Evolutionary conservation across 2,888 invertebrate species (phyloP).

Genomic region (Acholoe squamosa): DNA sequence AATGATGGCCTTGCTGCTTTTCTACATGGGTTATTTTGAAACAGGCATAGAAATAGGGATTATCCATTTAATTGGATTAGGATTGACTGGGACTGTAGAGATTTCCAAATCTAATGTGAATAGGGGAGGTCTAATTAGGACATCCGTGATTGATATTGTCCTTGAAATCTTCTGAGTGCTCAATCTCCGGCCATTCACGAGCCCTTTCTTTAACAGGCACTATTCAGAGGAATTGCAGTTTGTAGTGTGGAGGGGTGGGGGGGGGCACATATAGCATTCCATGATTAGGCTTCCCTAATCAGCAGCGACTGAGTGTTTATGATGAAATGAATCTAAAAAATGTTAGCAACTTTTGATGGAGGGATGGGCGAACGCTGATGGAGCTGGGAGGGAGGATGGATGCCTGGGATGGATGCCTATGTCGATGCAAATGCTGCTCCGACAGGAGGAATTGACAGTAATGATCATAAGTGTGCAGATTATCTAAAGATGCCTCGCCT

Average conservation of each 20-base stretch:
- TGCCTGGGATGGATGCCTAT: background rate
- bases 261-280: background rate
- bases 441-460: background rate
- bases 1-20: slow-evolving; percentile 9
- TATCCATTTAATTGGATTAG: slow-evolving; percentile 25
- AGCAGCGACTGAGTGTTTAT: background rate
- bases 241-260: background rate
- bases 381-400: background rate
- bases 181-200: background rate
- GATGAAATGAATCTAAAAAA: background rate
- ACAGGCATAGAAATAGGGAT: background rate
- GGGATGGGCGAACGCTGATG: background rate
- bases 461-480: slow-evolving; percentile 41
- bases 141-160: slow-evolving; percentile 10
- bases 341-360: background rate
- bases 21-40: background rate
- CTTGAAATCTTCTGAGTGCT: slow-evolving; percentile 12
- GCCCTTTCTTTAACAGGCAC: background rate
- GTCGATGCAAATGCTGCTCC: background rate
- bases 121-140: slow-evolving; percentile 22
- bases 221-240: background rate
- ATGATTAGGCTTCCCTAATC: background rate
- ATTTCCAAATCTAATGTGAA: slow-evolving; percentile 17
- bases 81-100: background rate
- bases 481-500: background rate